Evolutionary conservation across 23 tunicate genomes (phyloP), one percentile per base, ranked within the genome.

Genomic region (Ciona savignyi): DNA sequence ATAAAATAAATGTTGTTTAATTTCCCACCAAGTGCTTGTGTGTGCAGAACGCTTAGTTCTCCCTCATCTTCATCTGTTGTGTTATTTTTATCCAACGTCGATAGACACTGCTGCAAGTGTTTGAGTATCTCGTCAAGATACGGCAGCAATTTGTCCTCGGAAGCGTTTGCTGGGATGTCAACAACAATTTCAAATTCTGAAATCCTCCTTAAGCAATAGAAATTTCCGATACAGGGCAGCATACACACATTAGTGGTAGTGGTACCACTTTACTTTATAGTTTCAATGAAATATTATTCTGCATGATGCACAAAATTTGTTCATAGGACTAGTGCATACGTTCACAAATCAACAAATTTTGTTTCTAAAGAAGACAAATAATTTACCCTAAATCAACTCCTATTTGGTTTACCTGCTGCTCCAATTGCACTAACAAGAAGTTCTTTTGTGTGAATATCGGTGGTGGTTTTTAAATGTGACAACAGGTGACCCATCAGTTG

Each of bases 391-490:
- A n/a, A n/a, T n/a, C n/a, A n/a, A n/a, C n/a, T n/a, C n/a, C n/a
- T n/a, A n/a, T n/a, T n/a, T n/a, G 29, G 32, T 78, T 35, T 65
- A 89, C 96, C 83, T 29, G 74, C 78, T 2, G 96, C 96, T 25
- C 96, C 96, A 28, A 89, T 78, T 0, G 89, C 79, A 63, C 85
- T 83, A 6, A 89, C 82, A 66, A 78, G 89, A 1, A 89, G 67
- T 62, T 78, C 89, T 71, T 78, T 89, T 66, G 75, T 68, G 68
- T 89, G 85, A 35, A 83, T 62, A 23, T 65, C 70, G 6, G 42
- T 48, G 63, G 80, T 30, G 4, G 77, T 67, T 29, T 65, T 34
- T n/a, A 83, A 63, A 3, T 78, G 70, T 11, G 42, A 33, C 3
- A 83, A 34, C 30, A 89, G 65, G 73, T 89, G 81, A 6, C 67